Evolutionary conservation across 2,888 invertebrate species (phyloP).

Genomic region (Litoditis marina): DNA sequence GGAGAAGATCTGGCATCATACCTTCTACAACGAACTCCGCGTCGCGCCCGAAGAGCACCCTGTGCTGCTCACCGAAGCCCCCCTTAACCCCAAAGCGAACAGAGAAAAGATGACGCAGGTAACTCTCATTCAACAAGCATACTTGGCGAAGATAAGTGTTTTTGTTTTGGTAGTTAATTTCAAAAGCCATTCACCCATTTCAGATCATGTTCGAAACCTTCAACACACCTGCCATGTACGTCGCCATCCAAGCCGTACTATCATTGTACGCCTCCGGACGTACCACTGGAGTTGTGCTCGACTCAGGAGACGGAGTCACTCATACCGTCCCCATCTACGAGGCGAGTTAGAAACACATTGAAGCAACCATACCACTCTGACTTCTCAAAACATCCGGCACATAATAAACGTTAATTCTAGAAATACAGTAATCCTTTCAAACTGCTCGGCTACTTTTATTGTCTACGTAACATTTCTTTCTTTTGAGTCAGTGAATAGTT

Average conservation of each 20-base stretch:
- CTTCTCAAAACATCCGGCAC: too few relatives aligned
- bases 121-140: neutral
- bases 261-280: conserved; percentile 79
- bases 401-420: too few relatives aligned
- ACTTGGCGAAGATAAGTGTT: too few relatives aligned
- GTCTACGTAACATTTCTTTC: too few relatives aligned
- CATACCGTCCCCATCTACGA: conserved; percentile 78
- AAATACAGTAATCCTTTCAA: too few relatives aligned
- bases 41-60: conserved; percentile 93
- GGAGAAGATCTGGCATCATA: conserved; percentile 99
- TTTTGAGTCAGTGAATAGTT: too few relatives aligned
- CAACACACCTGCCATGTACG: conserved; percentile 74
- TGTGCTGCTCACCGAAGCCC: conserved; percentile 85
- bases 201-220: conserved; percentile 84
- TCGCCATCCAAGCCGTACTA: conserved; percentile 87
- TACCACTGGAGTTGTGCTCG: conserved; percentile 70
- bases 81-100: conserved; percentile 89
- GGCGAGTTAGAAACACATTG: too few relatives aligned
- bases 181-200: neutral
- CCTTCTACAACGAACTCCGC: conserved; percentile 94
- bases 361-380: too few relatives aligned
- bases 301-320: conserved; percentile 86
- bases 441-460: too few relatives aligned
- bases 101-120: conserved; percentile 84
- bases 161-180: too few relatives aligned